Evolutionary conservation across 2,888 invertebrate genomes (phyloP).

Genomic region (Strigamia crassipes): DNA sequence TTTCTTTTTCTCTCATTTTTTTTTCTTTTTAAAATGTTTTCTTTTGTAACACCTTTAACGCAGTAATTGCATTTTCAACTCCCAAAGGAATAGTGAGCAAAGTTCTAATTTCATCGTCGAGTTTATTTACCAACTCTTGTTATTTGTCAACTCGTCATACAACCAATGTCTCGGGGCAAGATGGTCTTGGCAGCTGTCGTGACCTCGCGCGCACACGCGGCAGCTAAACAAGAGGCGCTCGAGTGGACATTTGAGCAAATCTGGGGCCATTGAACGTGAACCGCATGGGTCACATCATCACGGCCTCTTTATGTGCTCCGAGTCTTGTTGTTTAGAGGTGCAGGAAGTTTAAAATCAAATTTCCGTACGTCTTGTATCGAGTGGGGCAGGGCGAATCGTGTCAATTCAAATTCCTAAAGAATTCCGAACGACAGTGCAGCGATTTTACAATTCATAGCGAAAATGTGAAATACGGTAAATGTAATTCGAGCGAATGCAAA

Average conservation of each 20-base stretch:
- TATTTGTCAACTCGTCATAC: conserved; percentile 40
- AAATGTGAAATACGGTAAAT: background rate
- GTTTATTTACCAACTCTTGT: conserved; percentile 38
- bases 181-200: conserved; percentile 39
- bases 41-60: conserved; percentile 20
- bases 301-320: conserved; percentile 31
- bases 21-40: background rate
- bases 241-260: conserved; percentile 42
- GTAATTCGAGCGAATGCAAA: background rate
- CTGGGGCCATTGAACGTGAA: conserved; percentile 35
- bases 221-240: conserved; percentile 35
- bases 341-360: conserved; percentile 35
- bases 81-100: background rate
- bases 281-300: conserved; percentile 40
- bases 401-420: background rate
- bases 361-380: background rate
- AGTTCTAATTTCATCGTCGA: conserved; percentile 39
- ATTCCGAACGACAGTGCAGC: background rate
- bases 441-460: background rate
- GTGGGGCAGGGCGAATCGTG: background rate
- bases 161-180: conserved; percentile 24
- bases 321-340: conserved; percentile 33
- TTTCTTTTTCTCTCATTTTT: too few relatives aligned
- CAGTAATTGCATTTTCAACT: conserved; percentile 1
- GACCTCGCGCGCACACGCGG: conserved; percentile 21